Conservation (phyloP, 1,140 invertebrate species). For the Polypedilum pembai region DNA sequence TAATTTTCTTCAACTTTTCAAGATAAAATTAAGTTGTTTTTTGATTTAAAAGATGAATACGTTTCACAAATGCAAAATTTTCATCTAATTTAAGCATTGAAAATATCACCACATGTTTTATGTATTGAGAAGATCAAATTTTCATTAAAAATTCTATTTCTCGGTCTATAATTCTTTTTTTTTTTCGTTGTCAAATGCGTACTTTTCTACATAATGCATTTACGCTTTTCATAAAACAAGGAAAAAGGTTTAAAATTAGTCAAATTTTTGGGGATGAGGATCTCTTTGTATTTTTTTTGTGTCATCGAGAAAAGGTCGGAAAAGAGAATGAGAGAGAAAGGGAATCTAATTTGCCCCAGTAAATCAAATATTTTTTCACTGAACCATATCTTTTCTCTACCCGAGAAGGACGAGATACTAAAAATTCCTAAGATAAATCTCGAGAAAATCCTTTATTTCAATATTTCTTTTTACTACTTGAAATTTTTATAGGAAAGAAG, state of each 20-base stretch:
- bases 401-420: background rate
- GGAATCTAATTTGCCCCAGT: background rate
- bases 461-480: background rate
- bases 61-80: background rate
- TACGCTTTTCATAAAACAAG: background rate
- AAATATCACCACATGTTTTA: slow-evolving; percentile 26
- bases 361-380: slow-evolving; percentile 14
- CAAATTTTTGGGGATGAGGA: background rate
- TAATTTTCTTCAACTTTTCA: background rate
- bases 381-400: background rate
- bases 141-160: background rate
- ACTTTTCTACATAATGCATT: background rate
- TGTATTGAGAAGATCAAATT: background rate
- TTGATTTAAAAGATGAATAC: background rate
- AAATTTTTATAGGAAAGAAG: background rate
- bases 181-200: slow-evolving; percentile 12
- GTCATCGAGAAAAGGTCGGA: background rate
- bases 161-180: background rate
- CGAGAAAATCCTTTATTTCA: background rate
- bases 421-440: background rate
- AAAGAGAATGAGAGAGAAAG: background rate
- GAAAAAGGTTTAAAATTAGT: background rate
- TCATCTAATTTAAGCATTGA: background rate
- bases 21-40: background rate
- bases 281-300: background rate